These are phyloP conservation scores for Apaloderma vittatum DNA, from an alignment of 2,113 vertebrate genomes.

Conservation along the genomic window DNA sequence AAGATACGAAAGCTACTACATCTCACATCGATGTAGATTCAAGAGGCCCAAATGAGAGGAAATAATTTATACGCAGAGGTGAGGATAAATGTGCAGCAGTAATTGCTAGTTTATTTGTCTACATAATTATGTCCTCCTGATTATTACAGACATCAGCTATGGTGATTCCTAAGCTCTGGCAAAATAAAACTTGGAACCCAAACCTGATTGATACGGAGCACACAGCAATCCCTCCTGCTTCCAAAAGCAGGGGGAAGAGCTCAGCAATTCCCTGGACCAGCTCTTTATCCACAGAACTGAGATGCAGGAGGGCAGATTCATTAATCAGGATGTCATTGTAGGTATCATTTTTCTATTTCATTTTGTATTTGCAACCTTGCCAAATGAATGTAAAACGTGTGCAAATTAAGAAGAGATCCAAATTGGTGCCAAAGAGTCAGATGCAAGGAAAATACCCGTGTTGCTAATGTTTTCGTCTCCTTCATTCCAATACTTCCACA, in stretches of 20 bases:
- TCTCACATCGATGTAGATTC: background rate
- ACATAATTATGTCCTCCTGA: background rate
- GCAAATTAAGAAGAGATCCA: background rate
- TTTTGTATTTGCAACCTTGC: background rate
- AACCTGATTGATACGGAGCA: background rate
- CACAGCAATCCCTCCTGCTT: background rate
- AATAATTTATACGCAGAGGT: background rate
- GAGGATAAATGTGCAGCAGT: conserved; percentile 22
- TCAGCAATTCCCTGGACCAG: background rate
- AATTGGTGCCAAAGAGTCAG: background rate
- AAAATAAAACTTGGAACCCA: background rate
- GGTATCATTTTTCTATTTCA: background rate
- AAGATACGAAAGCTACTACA: background rate
- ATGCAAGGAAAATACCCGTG: background rate
- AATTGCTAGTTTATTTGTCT: background rate
- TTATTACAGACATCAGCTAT: background rate
- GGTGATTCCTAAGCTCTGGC: background rate
- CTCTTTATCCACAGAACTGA: background rate
- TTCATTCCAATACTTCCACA: background rate
- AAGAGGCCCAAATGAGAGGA: background rate
- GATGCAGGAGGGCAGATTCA: background rate
- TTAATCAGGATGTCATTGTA: background rate
- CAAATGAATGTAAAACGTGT: background rate
- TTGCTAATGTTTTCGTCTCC: background rate
- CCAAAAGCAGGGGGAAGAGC: background rate